Evolutionary conservation across 2,797 vertebrate species (phyloP), one percentile per base, ranked within the genome.

Genomic region (Phoxinus dragarum): DNA sequence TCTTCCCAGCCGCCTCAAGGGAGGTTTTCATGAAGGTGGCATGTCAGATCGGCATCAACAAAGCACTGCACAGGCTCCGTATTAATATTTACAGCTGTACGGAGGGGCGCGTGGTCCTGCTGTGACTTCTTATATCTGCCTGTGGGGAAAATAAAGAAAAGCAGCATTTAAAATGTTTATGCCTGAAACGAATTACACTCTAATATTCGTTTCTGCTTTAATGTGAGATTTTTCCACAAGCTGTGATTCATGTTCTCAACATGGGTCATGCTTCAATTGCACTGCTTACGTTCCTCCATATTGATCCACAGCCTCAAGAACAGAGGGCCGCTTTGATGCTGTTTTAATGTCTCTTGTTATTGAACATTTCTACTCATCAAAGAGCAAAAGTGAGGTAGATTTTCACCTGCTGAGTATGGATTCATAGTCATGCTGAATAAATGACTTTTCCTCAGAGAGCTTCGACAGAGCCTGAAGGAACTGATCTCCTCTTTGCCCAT

Each of bases 21-120:
- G 89, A 83, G 84, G 79, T 83, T 74, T 90, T 89, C 82, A 80
- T 61, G 42, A 86, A 81, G 68, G 91, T 93, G 93, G 90, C 93
- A 88, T 89, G 91, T 92, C 89, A 42, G 77, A 93, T 95, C 82
- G 84, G 56, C 91, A 80, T 93, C 91, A 90, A 81, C 84, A 85
- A 83, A 88, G 87, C 85, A 66, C 86, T 77, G 79, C 56, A 71
- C 76, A 66, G 75, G 44, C 40, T 56, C 78, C n/a, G 17, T 67
- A 79, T 91, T 87, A 85, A 88, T 89, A 89, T 86, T 87, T 84
- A 86, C 85, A 59, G 76, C 81, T 66, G n/a, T 72, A 82, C 85
- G 87, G 68, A 86, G 82, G 7, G 88, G 86, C 73, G 81, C 64
- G 21, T 21, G 42, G 83, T 40, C 80, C 88, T 81, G 87, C 90